Conservation (phyloP, 2,888 invertebrate genomes). For the Amblyteles armatorius region DNA sequence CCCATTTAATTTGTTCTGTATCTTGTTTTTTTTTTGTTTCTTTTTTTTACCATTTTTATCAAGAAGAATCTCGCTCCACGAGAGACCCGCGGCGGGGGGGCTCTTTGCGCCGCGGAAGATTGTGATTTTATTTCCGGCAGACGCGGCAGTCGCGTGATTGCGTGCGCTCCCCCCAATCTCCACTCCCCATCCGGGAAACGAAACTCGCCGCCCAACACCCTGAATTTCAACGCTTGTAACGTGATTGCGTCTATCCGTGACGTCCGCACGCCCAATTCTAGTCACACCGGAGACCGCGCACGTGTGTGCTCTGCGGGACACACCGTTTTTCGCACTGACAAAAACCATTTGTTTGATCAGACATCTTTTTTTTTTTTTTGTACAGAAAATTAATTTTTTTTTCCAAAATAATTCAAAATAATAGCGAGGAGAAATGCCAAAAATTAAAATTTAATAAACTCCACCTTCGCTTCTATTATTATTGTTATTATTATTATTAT, state of each 20-base stretch:
- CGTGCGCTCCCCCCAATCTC: slow-evolving; percentile 69
- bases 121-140: slow-evolving; percentile 75
- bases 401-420: too few relatives aligned
- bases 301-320: too few relatives aligned
- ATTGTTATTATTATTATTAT: too few relatives aligned
- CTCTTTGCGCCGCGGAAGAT: slow-evolving; percentile 41
- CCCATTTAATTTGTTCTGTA: slow-evolving; percentile 39
- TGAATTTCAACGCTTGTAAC: slow-evolving; percentile 45
- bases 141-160: slow-evolving; percentile 77
- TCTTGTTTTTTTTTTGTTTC: slow-evolving; percentile 12
- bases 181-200: slow-evolving; percentile 59
- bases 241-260: slow-evolving; percentile 50
- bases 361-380: too few relatives aligned
- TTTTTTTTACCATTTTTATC: slow-evolving; percentile 51
- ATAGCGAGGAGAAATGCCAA: too few relatives aligned
- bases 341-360: too few relatives aligned
- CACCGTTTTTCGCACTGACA: not conserved
- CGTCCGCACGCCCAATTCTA: slow-evolving; percentile 25
- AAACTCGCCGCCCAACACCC: slow-evolving; percentile 32
- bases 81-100: not conserved
- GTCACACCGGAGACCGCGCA: not conserved
- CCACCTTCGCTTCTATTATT: too few relatives aligned
- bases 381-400: too few relatives aligned
- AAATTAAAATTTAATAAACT: too few relatives aligned
- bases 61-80: slow-evolving; percentile 34